phyloP scores from a whole-genome alignment of 2,888 invertebrate genomes.

The Poecilobothrus nobilitatus region DNA sequence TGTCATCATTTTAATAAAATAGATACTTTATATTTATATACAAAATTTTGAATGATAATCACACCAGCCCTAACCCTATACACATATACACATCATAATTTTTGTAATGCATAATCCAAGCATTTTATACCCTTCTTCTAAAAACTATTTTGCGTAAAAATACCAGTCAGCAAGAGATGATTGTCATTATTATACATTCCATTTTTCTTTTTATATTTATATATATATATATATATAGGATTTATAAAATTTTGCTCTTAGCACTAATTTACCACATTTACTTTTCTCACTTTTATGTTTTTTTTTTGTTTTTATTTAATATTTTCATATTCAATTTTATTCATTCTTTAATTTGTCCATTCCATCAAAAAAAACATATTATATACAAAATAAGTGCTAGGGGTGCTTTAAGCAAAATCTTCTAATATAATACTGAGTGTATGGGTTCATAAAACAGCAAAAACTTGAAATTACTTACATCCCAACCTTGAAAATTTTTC shows the following conservation, averaged over 20 bases:
- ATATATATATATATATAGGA: no score
- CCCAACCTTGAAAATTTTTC: no score
- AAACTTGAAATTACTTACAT: no score
- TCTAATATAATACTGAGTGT: no score
- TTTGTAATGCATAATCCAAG: no score
- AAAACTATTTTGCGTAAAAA: not conserved
- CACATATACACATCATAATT: not conserved
- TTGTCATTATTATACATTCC: not conserved
- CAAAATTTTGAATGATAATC: no score
- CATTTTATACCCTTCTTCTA: not conserved
- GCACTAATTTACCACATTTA: constrained; percentile 6
- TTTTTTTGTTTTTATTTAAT: not conserved
- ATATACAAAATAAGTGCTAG: not conserved
- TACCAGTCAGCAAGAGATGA: not conserved
- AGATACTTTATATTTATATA: not conserved
- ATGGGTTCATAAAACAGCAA: no score
- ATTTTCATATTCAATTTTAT: not conserved
- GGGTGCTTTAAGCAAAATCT: not conserved
- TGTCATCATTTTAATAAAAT: constrained; percentile 10
- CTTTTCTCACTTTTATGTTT: not conserved
- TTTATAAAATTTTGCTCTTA: not conserved
- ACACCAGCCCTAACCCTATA: not conserved
- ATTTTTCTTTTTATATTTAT: not conserved
- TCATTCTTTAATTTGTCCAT: not conserved
- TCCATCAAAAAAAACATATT: not conserved